Conservation (phyloP, 2,888 invertebrate genomes). For the Catocala fraxini region DNA sequence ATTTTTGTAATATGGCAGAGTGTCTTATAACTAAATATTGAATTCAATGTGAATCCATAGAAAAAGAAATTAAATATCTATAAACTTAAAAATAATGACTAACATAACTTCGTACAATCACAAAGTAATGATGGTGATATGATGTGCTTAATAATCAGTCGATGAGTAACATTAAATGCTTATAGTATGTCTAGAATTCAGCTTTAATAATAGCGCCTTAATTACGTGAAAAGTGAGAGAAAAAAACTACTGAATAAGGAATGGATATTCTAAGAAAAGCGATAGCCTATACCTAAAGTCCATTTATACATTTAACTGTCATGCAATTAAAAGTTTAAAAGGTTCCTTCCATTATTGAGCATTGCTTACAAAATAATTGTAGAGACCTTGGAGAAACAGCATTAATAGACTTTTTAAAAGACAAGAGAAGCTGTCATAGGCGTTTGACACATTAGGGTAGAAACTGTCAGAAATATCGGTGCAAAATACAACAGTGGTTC, state of each 20-base stretch:
- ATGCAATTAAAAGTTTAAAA: slow-evolving; percentile 84
- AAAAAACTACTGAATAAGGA: slow-evolving; percentile 78
- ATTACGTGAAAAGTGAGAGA: slow-evolving; percentile 63
- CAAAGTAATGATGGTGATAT: slow-evolving; percentile 60
- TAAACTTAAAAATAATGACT: slow-evolving; percentile 57
- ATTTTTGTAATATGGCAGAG: slow-evolving; percentile 51
- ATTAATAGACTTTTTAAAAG: slow-evolving; percentile 25
- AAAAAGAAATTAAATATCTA: slow-evolving; percentile 55
- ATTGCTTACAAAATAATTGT: slow-evolving; percentile 53
- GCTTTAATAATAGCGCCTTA: slow-evolving; percentile 66
- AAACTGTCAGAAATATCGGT: slow-evolving; percentile 27
- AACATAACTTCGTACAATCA: slow-evolving; percentile 56
- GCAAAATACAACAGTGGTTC: slow-evolving; percentile 35
- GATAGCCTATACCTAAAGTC: slow-evolving; percentile 57
- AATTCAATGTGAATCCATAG: slow-evolving; percentile 68
- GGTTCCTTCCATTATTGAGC: slow-evolving; percentile 71
- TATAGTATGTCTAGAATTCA: slow-evolving; percentile 70
- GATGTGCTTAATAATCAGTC: slow-evolving; percentile 77
- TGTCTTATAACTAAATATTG: slow-evolving; percentile 56
- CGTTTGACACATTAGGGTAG: slow-evolving; percentile 16
- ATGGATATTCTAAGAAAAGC: slow-evolving; percentile 72
- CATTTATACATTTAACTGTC: slow-evolving; percentile 60
- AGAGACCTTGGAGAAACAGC: slow-evolving; percentile 23
- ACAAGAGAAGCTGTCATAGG: slow-evolving; percentile 19
- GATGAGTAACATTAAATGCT: slow-evolving; percentile 75